These are phyloP conservation scores for Crax fasciolata DNA, from an alignment of 2,797 vertebrate genomes.

Conservation along the genomic window DNA sequence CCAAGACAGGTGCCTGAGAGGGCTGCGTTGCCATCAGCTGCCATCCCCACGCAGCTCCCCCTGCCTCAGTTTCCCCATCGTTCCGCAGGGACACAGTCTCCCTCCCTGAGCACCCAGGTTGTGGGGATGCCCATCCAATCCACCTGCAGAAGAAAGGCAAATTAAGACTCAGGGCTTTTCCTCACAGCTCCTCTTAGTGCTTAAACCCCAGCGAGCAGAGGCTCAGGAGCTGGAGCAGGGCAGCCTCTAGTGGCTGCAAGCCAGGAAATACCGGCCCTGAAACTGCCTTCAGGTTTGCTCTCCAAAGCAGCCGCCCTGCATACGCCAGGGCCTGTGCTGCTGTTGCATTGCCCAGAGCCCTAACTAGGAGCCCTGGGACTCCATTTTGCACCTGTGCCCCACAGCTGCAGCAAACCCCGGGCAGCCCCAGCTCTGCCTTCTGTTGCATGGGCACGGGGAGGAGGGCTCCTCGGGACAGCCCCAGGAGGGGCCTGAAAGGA, in stretches of 20 bases:
- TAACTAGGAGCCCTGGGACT: background rate
- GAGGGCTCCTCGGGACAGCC: background rate
- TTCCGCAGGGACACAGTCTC: background rate
- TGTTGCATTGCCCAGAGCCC: background rate
- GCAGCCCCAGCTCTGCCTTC: background rate
- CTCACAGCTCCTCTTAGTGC: background rate
- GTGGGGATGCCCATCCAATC: background rate
- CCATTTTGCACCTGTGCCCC: background rate
- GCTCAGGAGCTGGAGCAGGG: conserved; percentile 70
- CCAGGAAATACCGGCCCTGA: background rate
- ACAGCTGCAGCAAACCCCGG: background rate
- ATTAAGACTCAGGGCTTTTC: background rate
- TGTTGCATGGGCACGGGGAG: background rate
- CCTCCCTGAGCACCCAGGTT: background rate
- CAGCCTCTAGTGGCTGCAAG: conserved; percentile 64
- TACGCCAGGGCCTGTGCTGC: background rate
- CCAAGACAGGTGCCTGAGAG: too few species aligned
- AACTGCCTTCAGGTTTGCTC: background rate
- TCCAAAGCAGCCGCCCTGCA: background rate
- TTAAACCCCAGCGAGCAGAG: background rate
- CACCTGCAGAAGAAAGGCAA: background rate
- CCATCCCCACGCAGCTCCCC: accelerated
- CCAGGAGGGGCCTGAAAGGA: background rate
- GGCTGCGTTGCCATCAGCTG: too few species aligned
- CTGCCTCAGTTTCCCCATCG: background rate